Percentiles rank a stretch among this genome's conserved stretches.
These are phyloP conservation scores for Oscheius onirici DNA, from an alignment of 2,888 invertebrate species.

Conservation along the genomic window DNA sequence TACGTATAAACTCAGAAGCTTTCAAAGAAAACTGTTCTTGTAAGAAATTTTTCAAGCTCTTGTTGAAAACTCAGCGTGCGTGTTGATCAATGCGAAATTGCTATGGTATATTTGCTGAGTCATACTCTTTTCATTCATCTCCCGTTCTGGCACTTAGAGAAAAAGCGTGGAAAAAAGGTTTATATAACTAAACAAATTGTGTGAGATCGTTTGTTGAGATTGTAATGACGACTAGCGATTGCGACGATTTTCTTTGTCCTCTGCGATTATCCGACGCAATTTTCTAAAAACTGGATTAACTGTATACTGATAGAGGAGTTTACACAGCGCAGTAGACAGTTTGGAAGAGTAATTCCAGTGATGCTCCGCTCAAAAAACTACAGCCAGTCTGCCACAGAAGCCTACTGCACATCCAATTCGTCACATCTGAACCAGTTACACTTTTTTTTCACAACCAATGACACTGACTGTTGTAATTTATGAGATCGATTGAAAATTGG, in stretches of 20 bases:
- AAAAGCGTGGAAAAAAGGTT: too few species aligned
- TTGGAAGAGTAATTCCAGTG: background rate
- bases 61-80: too few species aligned
- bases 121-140: too few species aligned
- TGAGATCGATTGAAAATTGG: background rate
- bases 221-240: background rate
- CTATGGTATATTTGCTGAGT: too few species aligned
- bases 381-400: background rate
- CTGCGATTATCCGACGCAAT: background rate
- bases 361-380: background rate
- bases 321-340: slow-evolving; percentile 5
- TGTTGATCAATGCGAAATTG: too few species aligned
- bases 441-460: background rate
- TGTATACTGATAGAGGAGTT: background rate
- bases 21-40: too few species aligned
- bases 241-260: background rate
- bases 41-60: too few species aligned
- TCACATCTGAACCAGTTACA: slow-evolving; percentile 1
- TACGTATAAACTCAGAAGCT: too few species aligned
- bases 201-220: background rate
- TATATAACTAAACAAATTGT: background rate
- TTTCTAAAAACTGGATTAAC: background rate
- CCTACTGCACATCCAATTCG: background rate
- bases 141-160: too few species aligned
- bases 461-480: background rate